Conservation (phyloP, 2,888 invertebrate species). For the Macrosoma leucophasiata region DNA sequence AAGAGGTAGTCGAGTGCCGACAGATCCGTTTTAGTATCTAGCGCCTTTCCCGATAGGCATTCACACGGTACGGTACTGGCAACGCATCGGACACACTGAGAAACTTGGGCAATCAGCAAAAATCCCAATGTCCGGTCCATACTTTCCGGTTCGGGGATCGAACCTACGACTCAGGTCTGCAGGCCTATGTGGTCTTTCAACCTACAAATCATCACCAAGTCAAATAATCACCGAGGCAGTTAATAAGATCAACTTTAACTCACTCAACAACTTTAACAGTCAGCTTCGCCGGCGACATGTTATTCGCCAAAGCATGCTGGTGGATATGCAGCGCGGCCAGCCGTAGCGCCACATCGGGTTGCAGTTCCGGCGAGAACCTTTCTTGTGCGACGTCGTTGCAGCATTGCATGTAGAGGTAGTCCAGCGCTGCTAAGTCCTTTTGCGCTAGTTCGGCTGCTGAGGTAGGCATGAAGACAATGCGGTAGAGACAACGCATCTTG, state of each 20-base stretch:
- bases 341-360: constrained; percentile 88
- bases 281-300: constrained; percentile 84
- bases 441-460: constrained; percentile 90
- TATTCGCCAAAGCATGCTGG: constrained; percentile 90
- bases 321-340: constrained; percentile 94
- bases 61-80: too few species aligned
- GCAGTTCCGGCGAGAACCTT: constrained; percentile 89
- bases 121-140: too few species aligned
- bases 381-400: constrained; percentile 96
- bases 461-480: constrained; percentile 91
- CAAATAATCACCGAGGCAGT: too few species aligned
- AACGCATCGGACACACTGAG: too few species aligned
- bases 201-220: too few species aligned
- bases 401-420: constrained; percentile 93
- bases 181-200: too few species aligned
- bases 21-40: too few species aligned
- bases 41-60: too few species aligned
- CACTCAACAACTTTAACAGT: constrained; percentile 91
- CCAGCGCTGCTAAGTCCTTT: constrained; percentile 88
- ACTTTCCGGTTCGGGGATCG: too few species aligned
- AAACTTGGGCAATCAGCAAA: too few species aligned
- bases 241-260: constrained; percentile 65
- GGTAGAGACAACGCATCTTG: constrained; percentile 91
- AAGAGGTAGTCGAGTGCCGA: too few species aligned
- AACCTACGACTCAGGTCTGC: too few species aligned